Evolutionary conservation across 2,797 vertebrate species (phyloP).

Genomic region (Pseudochirops corinnae): DNA sequence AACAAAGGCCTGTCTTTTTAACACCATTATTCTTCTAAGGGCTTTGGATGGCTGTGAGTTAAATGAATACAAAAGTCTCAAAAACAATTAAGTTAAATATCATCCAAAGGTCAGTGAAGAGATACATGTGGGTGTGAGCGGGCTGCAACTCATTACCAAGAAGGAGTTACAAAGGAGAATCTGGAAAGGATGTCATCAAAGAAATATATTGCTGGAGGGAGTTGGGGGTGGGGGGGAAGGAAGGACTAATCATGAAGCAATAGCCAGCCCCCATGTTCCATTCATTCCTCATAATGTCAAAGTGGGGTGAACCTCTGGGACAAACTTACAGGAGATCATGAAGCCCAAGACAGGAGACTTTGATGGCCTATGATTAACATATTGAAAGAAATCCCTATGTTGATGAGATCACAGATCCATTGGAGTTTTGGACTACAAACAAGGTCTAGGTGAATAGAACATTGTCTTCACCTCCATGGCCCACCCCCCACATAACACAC

Average conservation of each 20-base stretch:
- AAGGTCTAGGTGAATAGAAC: not conserved
- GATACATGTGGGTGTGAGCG: not conserved
- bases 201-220: not conserved
- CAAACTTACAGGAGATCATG: not conserved
- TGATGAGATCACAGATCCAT: not conserved
- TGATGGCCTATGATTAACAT: not conserved
- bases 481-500: not conserved
- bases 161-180: not conserved
- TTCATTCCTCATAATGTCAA: not conserved
- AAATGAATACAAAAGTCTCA: not conserved
- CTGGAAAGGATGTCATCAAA: not conserved
- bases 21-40: not conserved
- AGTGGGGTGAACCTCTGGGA: not conserved
- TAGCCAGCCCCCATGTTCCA: not conserved
- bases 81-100: slow-evolving; percentile 1
- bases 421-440: not conserved
- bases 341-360: not conserved
- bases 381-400: not conserved
- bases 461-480: not conserved
- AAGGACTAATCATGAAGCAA: not conserved
- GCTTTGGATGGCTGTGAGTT: not conserved
- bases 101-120: slow-evolving; percentile 2
- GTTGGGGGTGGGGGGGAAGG: not conserved
- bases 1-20: not conserved
- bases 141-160: not conserved